A percentile compares a stretch with the other conserved stretches of the same genome.
These are phyloP conservation scores for Helicolenus hilgendorfi DNA, from an alignment of 2,797 vertebrate species.

Conservation along the genomic window DNA sequence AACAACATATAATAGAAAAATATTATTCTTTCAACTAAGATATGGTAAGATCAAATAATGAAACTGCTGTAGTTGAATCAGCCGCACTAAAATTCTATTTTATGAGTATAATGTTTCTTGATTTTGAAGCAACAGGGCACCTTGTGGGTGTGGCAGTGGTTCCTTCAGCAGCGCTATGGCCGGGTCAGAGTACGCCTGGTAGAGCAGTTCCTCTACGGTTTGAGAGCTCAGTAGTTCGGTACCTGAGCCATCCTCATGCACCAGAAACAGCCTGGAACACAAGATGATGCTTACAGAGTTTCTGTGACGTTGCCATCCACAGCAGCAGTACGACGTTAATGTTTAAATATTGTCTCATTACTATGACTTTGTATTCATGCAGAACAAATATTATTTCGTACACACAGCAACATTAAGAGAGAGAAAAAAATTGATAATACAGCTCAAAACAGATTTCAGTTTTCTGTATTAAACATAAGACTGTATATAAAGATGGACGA, in stretches of 20 bases:
- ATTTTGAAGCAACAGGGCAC: conserved; percentile 68
- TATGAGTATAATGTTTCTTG: background rate
- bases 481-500: too few species aligned
- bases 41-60: background rate
- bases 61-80: background rate
- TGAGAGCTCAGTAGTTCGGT: conserved; percentile 91
- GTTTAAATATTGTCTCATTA: background rate
- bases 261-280: conserved; percentile 92
- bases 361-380: background rate
- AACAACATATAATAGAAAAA: background rate
- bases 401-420: background rate
- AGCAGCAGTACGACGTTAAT: background rate
- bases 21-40: background rate
- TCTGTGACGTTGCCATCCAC: background rate
- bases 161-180: conserved; percentile 90
- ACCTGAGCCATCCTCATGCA: conserved; percentile 93
- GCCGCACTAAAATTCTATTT: background rate
- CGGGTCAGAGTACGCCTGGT: conserved; percentile 86
- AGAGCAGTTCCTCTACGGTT: conserved; percentile 88
- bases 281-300: background rate
- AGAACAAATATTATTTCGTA: background rate
- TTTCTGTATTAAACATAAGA: background rate
- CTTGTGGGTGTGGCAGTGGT: conserved; percentile 89
- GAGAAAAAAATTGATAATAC: background rate
- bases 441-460: background rate